Percentiles rank a stretch among this genome's conserved stretches.
These are phyloP conservation scores for Oreochromis niloticus DNA, from an alignment of 2,113 vertebrate species.

Conservation along the genomic window DNA sequence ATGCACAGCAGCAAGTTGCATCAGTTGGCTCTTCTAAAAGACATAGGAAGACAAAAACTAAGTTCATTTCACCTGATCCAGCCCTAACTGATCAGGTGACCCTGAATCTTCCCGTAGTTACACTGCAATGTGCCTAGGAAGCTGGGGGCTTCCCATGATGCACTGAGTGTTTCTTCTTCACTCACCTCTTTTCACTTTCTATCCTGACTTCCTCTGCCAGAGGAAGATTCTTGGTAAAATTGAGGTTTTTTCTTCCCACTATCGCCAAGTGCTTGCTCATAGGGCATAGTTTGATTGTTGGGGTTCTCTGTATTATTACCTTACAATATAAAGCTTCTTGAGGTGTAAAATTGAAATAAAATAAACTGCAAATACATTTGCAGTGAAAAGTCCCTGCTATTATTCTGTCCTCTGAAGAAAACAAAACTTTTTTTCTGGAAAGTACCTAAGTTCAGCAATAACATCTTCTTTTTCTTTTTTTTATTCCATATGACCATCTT, in stretches of 20 bases:
- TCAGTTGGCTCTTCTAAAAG: not conserved
- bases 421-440: not conserved
- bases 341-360: not conserved
- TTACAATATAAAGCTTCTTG: not conserved
- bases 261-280: not conserved
- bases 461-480: not conserved
- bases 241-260: not conserved
- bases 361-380: not conserved
- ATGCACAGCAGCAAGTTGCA: accelerated
- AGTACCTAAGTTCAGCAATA: not conserved
- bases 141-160: not conserved
- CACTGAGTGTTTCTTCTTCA: not conserved
- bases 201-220: not conserved
- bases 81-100: not conserved
- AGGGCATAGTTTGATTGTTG: accelerated
- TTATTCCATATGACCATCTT: not conserved
- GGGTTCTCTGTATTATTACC: not conserved
- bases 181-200: not conserved
- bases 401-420: not conserved
- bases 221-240: not conserved
- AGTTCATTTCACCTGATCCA: not conserved
- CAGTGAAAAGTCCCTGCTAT: not conserved
- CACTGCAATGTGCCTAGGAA: not conserved
- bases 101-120: not conserved
- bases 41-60: not conserved